These are phyloP conservation scores for Listrodromus nycthemerus DNA, from an alignment of 2,888 invertebrate species.

Conservation along the genomic window DNA sequence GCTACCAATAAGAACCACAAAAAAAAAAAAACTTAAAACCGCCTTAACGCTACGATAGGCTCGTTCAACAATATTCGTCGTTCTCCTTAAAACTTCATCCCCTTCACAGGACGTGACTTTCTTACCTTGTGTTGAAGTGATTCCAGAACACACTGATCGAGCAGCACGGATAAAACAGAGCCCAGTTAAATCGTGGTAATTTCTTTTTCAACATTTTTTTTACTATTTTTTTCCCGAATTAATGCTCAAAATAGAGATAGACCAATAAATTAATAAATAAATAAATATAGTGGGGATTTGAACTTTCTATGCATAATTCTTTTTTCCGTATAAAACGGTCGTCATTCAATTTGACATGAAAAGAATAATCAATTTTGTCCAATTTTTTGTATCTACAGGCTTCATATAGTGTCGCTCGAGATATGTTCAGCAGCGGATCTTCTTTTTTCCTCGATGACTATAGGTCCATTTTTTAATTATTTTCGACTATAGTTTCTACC, in stretches of 20 bases:
- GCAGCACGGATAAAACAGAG: slow-evolving; percentile 91
- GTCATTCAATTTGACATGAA: slow-evolving; percentile 11
- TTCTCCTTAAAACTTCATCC: slow-evolving; percentile 41
- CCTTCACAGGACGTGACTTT: slow-evolving; percentile 74
- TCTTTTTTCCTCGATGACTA: slow-evolving; percentile 34
- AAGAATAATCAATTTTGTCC: slow-evolving; percentile 21
- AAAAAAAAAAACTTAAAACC: slow-evolving; percentile 77
- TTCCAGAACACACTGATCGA: slow-evolving; percentile 98
- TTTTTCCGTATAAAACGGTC: not conserved
- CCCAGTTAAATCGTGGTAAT: slow-evolving; percentile 85
- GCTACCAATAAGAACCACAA: slow-evolving; percentile 50
- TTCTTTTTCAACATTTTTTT: slow-evolving; percentile 55
- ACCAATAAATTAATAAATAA: slow-evolving; percentile 60
- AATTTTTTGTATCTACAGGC: slow-evolving; percentile 28
- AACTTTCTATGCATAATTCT: slow-evolving; percentile 30
- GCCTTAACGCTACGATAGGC: slow-evolving; percentile 66
- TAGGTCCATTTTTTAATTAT: not conserved
- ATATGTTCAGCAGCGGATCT: slow-evolving; percentile 49
- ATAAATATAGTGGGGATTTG: slow-evolving; percentile 57
- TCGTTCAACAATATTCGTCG: slow-evolving; percentile 57
- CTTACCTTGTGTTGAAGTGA: slow-evolving; percentile 99
- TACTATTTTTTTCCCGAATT: slow-evolving; percentile 62
- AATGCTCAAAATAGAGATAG: slow-evolving; percentile 68
- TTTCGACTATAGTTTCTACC: slow-evolving; percentile 35
- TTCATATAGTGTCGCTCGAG: slow-evolving; percentile 38